Base-by-base conservation (phyloP, 2,113 vertebrate species). In the Condylura cristata region DNA sequence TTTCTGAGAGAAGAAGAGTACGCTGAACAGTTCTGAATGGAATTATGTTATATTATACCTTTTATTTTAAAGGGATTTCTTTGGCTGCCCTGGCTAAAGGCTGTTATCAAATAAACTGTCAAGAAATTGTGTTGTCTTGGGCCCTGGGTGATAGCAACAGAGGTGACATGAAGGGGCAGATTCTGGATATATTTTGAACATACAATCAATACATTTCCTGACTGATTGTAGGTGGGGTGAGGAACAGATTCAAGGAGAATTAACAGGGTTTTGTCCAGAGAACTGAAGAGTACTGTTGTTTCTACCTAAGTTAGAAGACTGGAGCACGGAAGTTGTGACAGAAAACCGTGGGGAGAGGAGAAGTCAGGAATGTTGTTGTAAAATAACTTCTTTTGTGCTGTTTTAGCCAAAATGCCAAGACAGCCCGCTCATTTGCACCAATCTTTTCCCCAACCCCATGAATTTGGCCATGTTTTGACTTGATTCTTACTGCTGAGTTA, bases 391-490 rank as follows among this genome's bases (percentile, higher is more conserved):
- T 79, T 89, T 63, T 58, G 20, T 30, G 39, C 13, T 56, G 16
- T 68, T 9, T 76, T 58, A 89, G 74, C 24, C 56, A 37, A 28
- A 75, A 89, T 34, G 3, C 51, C 37, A 65, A 28, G 12, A 44
- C 26, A 22, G 11, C 90, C 68, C 76, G 39, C 8, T 34, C 20
- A 56, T 10, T 9, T 91, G 8, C 11, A 5, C 74, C 60, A 56
- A 12, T 66, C 26, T 34, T n/a, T 86, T 86, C 20, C 41, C n/a
- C 1, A 32, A 4, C 13, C 10, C n/a, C 20, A 5, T 82, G 12
- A 66, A 86, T 83, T 87, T 82, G 53, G 44, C 86, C 53, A 22
- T 68, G 5, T 83, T 95, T 84, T 89, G 93, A 83, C 37, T 94
- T 61, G 71, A 92, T n/a, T 84, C 34, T 82, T 53, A 20, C 10